These are phyloP conservation scores for Oceanites oceanicus DNA, from an alignment of 2,113 vertebrate species.

Conservation along the genomic window DNA sequence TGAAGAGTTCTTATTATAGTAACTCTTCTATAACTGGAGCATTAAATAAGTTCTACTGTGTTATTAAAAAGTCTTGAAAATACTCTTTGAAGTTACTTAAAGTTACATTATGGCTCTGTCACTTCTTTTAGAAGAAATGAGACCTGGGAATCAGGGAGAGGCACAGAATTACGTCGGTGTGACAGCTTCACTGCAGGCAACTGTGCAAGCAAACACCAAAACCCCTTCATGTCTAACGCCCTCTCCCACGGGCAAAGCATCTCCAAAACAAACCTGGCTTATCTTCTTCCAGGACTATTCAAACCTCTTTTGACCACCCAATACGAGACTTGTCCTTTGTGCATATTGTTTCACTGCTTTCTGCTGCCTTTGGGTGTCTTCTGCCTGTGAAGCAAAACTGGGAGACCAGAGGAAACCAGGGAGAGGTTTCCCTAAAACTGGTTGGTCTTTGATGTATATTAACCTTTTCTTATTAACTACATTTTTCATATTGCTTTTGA, in stretches of 20 bases:
- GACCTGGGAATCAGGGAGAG: not conserved
- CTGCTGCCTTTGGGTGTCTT: not conserved
- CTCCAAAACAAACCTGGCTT: not conserved
- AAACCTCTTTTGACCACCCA: not conserved
- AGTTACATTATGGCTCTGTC: not conserved
- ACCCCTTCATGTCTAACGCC: fast-evolving
- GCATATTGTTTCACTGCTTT: fast-evolving
- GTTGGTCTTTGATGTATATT: not conserved
- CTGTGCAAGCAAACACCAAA: not conserved
- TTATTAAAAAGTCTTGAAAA: slow-evolving; percentile 32
- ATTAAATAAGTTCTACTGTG: slow-evolving; percentile 44
- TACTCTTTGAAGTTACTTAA: slow-evolving; percentile 20
- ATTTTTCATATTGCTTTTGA: not conserved
- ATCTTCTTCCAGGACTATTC: not conserved
- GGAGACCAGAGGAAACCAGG: not conserved
- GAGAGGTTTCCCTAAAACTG: not conserved
- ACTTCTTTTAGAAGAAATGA: not conserved
- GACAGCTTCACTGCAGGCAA: not conserved
- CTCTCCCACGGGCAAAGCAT: not conserved
- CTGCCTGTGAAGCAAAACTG: not conserved
- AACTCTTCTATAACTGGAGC: slow-evolving; percentile 30
- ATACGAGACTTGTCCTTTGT: fast-evolving
- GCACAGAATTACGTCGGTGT: fast-evolving
- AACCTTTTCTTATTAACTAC: not conserved
- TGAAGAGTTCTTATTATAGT: slow-evolving; percentile 55